Conservation (phyloP, 2,797 vertebrate species). For the Gobionotothen gibberifrons region DNA sequence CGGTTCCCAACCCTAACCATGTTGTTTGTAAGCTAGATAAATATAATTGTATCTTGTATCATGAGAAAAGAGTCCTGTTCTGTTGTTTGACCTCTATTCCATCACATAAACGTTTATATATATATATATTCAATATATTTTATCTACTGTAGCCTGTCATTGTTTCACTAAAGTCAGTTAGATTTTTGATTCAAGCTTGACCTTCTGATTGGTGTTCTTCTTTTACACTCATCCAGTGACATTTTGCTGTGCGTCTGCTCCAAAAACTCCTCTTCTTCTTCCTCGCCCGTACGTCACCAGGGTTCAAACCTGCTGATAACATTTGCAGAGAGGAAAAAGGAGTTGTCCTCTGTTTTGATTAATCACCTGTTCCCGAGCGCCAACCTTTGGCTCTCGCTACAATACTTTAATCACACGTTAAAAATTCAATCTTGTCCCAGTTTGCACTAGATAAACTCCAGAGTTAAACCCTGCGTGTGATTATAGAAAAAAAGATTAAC, state of each 20-base stretch:
- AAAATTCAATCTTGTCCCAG: slow-evolving; percentile 53
- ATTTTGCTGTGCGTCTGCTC: slow-evolving; percentile 1
- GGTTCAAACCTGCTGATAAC: slow-evolving; percentile 48
- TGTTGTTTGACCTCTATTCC: neutral
- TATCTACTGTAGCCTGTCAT: slow-evolving; percentile 2
- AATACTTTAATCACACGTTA: slow-evolving; percentile 56
- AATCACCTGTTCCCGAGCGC: slow-evolving; percentile 45
- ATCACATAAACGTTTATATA: neutral
- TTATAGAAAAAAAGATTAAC: slow-evolving; percentile 52
- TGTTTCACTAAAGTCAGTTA: neutral
- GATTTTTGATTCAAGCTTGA: neutral
- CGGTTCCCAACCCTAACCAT: too few relatives aligned
- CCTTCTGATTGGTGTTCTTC: slow-evolving; percentile 3
- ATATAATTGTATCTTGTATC: neutral
- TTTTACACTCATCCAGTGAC: slow-evolving; percentile 1
- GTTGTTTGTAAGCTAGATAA: neutral
- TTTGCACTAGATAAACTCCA: slow-evolving; percentile 36
- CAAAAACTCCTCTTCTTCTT: slow-evolving; percentile 7
- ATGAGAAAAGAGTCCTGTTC: neutral
- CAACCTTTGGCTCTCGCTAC: slow-evolving; percentile 57
- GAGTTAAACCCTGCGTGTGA: slow-evolving; percentile 56
- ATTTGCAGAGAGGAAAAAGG: slow-evolving; percentile 30
- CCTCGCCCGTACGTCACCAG: neutral
- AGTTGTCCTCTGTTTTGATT: slow-evolving; percentile 57
- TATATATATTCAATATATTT: neutral